Evolutionary conservation across 2,113 vertebrate genomes (phyloP).

Genomic region (Raphicerus campestris): DNA sequence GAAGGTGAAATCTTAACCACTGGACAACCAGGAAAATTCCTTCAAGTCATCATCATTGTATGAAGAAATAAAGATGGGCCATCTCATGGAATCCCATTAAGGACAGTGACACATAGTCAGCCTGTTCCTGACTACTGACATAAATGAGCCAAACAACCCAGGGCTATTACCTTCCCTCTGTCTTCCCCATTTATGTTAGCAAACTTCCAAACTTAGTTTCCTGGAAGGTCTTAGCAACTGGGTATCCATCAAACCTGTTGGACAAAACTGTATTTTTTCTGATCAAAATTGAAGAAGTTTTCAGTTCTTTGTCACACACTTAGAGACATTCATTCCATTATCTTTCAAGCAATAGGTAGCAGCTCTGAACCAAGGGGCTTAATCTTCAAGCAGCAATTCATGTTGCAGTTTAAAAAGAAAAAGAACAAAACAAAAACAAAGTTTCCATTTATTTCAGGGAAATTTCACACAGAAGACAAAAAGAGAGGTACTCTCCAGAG

Average conservation of each 20-base stretch:
- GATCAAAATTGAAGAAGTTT: not conserved
- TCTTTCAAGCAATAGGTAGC: not conserved
- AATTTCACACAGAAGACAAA: no score
- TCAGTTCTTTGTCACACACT: not conserved
- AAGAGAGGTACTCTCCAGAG: no score
- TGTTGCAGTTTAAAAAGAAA: not conserved
- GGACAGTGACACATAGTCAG: not conserved
- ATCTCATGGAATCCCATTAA: not conserved
- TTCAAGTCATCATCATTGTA: not conserved
- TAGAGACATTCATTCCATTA: not conserved
- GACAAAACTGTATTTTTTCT: not conserved
- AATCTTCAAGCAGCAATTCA: not conserved
- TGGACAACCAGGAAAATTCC: not conserved
- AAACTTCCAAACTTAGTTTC: not conserved
- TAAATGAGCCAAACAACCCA: not conserved
- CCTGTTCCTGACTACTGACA: not conserved
- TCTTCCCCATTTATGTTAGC: not conserved
- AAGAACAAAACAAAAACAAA: not conserved
- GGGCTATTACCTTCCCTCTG: not conserved
- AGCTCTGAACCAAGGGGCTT: not conserved
- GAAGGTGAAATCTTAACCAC: not conserved
- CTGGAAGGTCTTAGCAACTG: not conserved
- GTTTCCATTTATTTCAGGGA: not conserved
- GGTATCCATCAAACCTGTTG: not conserved
- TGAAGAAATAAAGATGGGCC: not conserved